A percentile compares a stretch with the other conserved stretches of the same genome.
Conservation (phyloP, 2,797 vertebrate species). For the Tadarida brasiliensis region DNA sequence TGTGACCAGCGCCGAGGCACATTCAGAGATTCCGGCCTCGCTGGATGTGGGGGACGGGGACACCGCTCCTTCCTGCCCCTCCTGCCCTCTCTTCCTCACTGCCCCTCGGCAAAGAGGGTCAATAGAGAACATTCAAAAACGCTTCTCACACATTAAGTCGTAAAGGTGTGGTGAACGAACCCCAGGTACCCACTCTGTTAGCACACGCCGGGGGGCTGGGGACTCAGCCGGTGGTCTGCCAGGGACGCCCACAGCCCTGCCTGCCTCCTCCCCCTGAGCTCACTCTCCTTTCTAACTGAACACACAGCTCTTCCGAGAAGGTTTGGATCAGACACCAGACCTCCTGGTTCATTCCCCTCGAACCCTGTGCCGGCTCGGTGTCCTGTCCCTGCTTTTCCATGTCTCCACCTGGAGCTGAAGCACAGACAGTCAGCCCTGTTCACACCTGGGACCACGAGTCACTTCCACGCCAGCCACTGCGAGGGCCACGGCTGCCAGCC, state of each 20-base stretch:
- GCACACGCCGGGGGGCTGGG: background rate
- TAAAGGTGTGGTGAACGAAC: fast-evolving
- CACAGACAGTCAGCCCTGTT: fast-evolving
- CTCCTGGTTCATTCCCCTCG: background rate
- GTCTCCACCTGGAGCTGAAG: fast-evolving
- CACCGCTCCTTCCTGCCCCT: too few species aligned
- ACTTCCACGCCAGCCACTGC: background rate
- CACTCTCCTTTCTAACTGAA: too few species aligned
- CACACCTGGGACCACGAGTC: background rate
- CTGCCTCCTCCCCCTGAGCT: background rate
- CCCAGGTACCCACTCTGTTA: background rate
- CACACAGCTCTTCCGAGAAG: background rate
- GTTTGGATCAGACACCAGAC: fast-evolving
- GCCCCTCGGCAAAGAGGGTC: background rate
- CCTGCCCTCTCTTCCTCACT: background rate
- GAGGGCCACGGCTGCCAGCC: background rate
- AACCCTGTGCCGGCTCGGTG: background rate
- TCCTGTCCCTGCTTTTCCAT: fast-evolving
- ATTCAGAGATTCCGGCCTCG: fast-evolving
- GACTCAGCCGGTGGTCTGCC: background rate
- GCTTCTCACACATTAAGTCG: background rate
- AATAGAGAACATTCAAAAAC: background rate
- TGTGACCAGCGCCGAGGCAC: fast-evolving
- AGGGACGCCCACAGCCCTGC: background rate
- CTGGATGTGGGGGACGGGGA: too few species aligned